phyloP scores from a whole-genome alignment of 2,113 vertebrate genomes.

The Ptilonorhynchus violaceus region DNA sequence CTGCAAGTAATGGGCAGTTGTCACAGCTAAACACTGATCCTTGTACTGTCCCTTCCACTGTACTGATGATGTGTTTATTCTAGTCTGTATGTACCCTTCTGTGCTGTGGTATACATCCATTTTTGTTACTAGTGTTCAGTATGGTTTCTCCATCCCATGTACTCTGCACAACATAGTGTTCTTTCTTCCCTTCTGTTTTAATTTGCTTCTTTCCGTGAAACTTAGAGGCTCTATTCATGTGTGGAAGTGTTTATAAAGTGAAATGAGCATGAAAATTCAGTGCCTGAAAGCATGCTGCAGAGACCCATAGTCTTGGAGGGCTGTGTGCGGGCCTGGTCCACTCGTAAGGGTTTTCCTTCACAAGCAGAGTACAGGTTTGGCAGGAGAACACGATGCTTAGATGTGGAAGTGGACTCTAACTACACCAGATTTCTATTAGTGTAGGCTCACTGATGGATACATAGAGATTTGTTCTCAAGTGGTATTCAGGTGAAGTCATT shows the following conservation, averaged over 20 bases:
- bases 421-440: neutral
- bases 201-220: constrained; percentile 22
- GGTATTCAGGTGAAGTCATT: neutral
- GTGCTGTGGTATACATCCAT: neutral
- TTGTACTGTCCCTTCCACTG: neutral
- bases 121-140: neutral
- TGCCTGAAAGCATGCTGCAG: neutral
- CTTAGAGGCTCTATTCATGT: neutral
- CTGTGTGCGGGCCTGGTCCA: neutral
- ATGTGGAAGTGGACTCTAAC: neutral
- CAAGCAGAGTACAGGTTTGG: neutral
- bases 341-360: neutral
- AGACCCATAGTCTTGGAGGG: neutral
- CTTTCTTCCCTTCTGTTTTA: constrained; percentile 36
- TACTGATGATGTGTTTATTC: neutral
- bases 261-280: constrained; percentile 4
- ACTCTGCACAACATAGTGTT: neutral
- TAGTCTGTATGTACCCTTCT: neutral
- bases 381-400: neutral
- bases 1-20: neutral
- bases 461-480: neutral
- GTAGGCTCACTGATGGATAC: neutral
- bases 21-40: neutral
- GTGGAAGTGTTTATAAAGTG: neutral
- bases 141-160: neutral